Evolutionary conservation across 1,140 invertebrate species (phyloP).

Genomic region (Zophobas atratus): DNA sequence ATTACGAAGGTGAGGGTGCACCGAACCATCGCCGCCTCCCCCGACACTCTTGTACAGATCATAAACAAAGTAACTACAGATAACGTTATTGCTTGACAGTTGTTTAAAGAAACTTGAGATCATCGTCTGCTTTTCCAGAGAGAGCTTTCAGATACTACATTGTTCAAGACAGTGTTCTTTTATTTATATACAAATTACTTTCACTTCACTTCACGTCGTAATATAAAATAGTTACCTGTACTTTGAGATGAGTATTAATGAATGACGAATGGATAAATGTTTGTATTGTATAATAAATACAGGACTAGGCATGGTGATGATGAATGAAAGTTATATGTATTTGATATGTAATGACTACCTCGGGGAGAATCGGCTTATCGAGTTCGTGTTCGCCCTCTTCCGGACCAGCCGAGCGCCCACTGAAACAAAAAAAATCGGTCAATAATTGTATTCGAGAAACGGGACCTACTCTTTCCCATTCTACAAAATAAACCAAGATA

Average conservation of each 20-base stretch:
- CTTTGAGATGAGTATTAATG: constrained; percentile 35
- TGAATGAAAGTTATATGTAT: constrained; percentile 42
- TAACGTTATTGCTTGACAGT: constrained; percentile 29
- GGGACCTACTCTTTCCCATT: no score
- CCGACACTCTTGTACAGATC: constrained; percentile 16
- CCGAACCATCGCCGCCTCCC: neutral
- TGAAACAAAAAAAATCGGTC: constrained; percentile 70
- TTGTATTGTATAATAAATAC: constrained; percentile 51
- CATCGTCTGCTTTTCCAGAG: constrained; percentile 11
- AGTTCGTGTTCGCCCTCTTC: constrained; percentile 79
- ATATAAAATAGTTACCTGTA: constrained; percentile 37
- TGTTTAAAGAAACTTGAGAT: constrained; percentile 28
- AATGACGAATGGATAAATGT: constrained; percentile 37
- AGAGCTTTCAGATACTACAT: constrained; percentile 21
- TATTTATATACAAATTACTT: constrained; percentile 43
- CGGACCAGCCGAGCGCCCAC: constrained; percentile 80
- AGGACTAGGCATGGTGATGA: constrained; percentile 55
- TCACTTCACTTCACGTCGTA: constrained; percentile 21
- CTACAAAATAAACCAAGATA: constrained; percentile 52
- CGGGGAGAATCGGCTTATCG: constrained; percentile 81
- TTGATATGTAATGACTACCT: constrained; percentile 69
- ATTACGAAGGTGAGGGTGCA: neutral
- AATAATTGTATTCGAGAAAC: neutral
- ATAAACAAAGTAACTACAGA: constrained; percentile 34
- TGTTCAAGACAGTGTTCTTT: constrained; percentile 33